Evolutionary conservation across 2,888 invertebrate genomes (phyloP), one percentile per base, ranked within the genome.

Genomic region (Machimus atricapillus): DNA sequence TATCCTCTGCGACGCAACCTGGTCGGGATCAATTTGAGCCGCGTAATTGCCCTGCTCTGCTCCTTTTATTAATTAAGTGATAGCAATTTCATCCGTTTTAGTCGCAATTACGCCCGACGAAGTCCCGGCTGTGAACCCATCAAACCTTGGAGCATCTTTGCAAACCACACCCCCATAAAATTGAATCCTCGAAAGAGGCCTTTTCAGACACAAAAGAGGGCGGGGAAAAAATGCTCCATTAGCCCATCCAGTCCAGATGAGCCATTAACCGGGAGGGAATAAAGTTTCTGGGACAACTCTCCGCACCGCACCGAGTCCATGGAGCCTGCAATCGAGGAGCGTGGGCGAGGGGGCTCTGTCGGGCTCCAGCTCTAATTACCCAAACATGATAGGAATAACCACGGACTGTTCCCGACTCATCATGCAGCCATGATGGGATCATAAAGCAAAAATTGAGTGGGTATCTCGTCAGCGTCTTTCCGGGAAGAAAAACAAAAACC

Each of bases 391-490:
- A 46, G 46, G 78, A 52, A 43, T 40, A 40, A 27, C 79, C 79
- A 79, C 27, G 52, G 23, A 16, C 79, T 46, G 27, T 46, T 52
- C 79, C 16, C 27, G 52, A 46, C 79, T 79, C 52, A 79, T 79
- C 79, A 79, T 79, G 79, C 79, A 52, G 52, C 52, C 31, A 14
- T 79, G 79, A 79, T 79, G 79, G 79, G 79, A 79, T 46, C 79
- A n/a, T 79, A 79, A 79, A 79, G 52, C 52, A 79, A 79, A 79
- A 79, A 79, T 66, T 7, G 66, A 76, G 31, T 37, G 27, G 23
- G 31, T 16, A 52, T 31, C 79, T 12, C 52, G 52, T 46, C 79
- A 79, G 46, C 79, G 43, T 79, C 79, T 52, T 79, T n/a, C 8
- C 52, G 27, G 52, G 56, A 7, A 16, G 4, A 9, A 40, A 16